Percentiles rank a stretch among this genome's conserved stretches.
Evolutionary conservation across 2,113 vertebrate species (phyloP).

Genomic region (Eretmochelys imbricata): DNA sequence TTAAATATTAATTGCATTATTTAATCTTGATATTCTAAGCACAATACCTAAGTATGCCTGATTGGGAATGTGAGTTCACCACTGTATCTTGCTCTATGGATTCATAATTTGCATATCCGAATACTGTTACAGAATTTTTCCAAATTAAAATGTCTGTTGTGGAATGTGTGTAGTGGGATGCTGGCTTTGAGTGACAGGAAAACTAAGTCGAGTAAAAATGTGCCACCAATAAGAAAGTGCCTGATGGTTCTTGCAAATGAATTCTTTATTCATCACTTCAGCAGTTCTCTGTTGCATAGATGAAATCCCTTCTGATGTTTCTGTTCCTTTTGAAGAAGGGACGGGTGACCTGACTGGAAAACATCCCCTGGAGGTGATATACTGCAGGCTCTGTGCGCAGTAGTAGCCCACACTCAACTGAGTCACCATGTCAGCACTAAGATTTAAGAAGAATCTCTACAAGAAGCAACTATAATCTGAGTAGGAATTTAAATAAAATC

Average conservation of each 20-base stretch:
- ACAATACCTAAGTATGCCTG: slow-evolving; percentile 18
- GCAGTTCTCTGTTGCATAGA: slow-evolving; percentile 32
- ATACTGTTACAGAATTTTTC: slow-evolving; percentile 61
- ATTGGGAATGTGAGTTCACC: slow-evolving; percentile 49
- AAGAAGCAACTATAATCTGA: slow-evolving; percentile 37
- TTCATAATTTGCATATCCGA: slow-evolving; percentile 51
- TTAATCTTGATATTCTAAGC: slow-evolving; percentile 43
- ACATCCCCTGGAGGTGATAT: neutral
- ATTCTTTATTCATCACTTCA: slow-evolving; percentile 50
- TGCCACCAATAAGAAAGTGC: slow-evolving; percentile 16
- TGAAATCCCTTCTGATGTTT: slow-evolving; percentile 36
- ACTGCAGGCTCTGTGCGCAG: slow-evolving; percentile 12
- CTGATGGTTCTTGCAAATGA: neutral
- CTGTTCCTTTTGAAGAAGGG: neutral
- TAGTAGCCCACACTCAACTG: slow-evolving; percentile 15
- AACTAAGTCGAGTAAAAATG: slow-evolving; percentile 24
- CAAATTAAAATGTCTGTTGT: slow-evolving; percentile 55
- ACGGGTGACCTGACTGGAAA: slow-evolving; percentile 1
- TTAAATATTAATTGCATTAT: slow-evolving; percentile 1
- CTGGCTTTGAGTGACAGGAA: slow-evolving; percentile 56
- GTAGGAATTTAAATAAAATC: slow-evolving; percentile 34
- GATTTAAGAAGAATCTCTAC: slow-evolving; percentile 33
- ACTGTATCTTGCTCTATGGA: slow-evolving; percentile 51
- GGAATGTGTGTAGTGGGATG: slow-evolving; percentile 37
- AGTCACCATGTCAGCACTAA: slow-evolving; percentile 52